phyloP scores from a whole-genome alignment of 2,888 invertebrate species.

The Sclerodermus sp. region DNA sequence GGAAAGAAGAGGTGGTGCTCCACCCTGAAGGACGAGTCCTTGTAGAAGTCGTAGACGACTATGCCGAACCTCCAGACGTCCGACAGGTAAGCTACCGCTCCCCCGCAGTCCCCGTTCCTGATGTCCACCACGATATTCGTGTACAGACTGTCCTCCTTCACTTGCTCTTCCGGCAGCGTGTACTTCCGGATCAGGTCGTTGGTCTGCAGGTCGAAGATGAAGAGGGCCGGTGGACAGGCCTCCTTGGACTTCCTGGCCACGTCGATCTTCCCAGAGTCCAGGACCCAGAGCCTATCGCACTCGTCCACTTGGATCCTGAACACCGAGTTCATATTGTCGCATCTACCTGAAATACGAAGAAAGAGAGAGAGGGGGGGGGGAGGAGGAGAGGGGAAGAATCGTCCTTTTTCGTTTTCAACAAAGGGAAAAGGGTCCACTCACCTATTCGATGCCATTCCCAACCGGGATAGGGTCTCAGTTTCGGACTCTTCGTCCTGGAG shows the following conservation, averaged over 20 bases:
- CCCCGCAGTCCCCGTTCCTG: conserved; percentile 63
- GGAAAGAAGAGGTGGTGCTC: conserved; percentile 73
- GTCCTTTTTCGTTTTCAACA: too few species aligned
- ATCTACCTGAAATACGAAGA: conserved; percentile 58
- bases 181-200: conserved; percentile 67
- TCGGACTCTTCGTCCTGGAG: conserved; percentile 64
- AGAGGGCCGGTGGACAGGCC: conserved; percentile 73
- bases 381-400: too few species aligned
- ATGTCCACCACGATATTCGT: conserved; percentile 70
- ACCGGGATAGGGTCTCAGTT: conserved; percentile 73
- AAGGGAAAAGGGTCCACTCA: conserved; percentile 40
- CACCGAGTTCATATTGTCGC: conserved; percentile 74
- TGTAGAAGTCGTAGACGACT: conserved; percentile 66
- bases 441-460: conserved; percentile 71
- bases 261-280: conserved; percentile 79
- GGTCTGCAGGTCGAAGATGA: conserved; percentile 71
- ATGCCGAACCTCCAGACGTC: conserved; percentile 72
- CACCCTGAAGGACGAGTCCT: conserved; percentile 67
- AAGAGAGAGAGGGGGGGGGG: too few species aligned
- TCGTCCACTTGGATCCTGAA: conserved; percentile 74
- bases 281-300: conserved; percentile 77
- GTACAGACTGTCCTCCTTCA: conserved; percentile 69
- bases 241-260: conserved; percentile 67
- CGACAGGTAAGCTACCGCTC: conserved; percentile 68
- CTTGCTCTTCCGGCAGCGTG: conserved; percentile 66